Evolutionary conservation across 2,113 vertebrate genomes (phyloP), one percentile per base, ranked within the genome.

Genomic region (Tinamus guttatus): DNA sequence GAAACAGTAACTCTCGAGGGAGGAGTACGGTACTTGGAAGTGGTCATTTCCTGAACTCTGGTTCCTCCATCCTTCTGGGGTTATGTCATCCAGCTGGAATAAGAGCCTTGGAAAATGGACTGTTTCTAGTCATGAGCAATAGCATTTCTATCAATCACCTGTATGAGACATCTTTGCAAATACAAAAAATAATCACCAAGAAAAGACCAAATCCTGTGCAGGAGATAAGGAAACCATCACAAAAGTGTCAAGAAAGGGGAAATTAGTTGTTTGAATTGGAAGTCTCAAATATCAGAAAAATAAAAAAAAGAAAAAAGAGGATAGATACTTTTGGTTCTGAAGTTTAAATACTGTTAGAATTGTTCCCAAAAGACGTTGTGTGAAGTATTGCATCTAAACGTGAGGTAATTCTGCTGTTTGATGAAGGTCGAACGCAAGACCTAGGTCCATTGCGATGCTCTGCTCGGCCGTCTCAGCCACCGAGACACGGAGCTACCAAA

Each of bases 161-260:
- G n/a, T 20, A 92, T 30, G 60, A 88, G 64, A 63, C 7, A 25
- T 83, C 68, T 79, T 80, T 81, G 54, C 71, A 74, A 70, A 70
- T 62, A 67, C 16, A 56, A 81, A 62, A 85, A 91, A 30, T 8
- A 63, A 67, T 67, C 59, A 40, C 22, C 28, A 77, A 68, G 18
- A 83, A 83, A 67, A 22, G n/a, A 95, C 70, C 19, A 20, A 77
- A 78, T 64, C 71, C 21, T 64, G 20, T 60, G 18, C 45, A 41
- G 88, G 24, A 92, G 49, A 27, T 19, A 51, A 90, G 13, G 6
- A 70, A 92, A 40, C 76, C 60, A 36, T 67, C 24, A 59, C 20
- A 41, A 25, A 87, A 68, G 56, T 78, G 45, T 51, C 13, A 56
- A 49, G 12, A 63, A 19, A 14, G 15, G 8, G 16, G 49, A 85